These are phyloP conservation scores for Tortrix viridana DNA, from an alignment of 2,888 invertebrate genomes.

Conservation along the genomic window DNA sequence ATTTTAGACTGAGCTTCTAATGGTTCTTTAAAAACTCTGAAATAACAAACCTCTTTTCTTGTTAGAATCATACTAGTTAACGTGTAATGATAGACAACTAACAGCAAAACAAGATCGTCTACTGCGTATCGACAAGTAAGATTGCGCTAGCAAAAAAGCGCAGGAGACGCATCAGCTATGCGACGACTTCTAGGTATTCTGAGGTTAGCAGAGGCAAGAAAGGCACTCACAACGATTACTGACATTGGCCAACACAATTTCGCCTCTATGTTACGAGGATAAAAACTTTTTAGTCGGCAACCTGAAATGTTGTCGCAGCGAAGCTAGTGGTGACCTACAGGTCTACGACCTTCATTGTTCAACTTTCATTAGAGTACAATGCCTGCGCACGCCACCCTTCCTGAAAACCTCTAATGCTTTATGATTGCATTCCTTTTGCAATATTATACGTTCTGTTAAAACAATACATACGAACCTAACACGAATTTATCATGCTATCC, in stretches of 20 bases:
- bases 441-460: constrained; percentile 5
- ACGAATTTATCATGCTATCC: background rate
- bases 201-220: constrained; percentile 22
- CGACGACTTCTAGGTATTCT: constrained; percentile 31
- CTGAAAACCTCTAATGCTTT: constrained; percentile 41
- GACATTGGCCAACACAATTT: constrained; percentile 9
- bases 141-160: constrained; percentile 8
- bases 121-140: constrained; percentile 9
- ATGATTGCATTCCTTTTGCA: constrained; percentile 37
- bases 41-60: background rate
- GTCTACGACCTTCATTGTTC: constrained; percentile 80
- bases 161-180: constrained; percentile 18
- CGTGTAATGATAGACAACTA: background rate
- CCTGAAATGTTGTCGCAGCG: constrained; percentile 47
- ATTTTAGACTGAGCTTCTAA: no score
- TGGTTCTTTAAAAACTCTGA: background rate
- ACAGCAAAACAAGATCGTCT: constrained; percentile 1
- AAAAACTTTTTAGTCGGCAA: constrained; percentile 48
- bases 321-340: constrained; percentile 68
- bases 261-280: constrained; percentile 42
- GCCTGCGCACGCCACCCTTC: constrained; percentile 52
- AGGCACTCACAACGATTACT: constrained; percentile 15
- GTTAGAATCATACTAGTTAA: background rate
- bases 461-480: background rate
- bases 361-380: constrained; percentile 73